Conservation (phyloP, 2,113 vertebrate genomes). For the Callipepla squamata region DNA sequence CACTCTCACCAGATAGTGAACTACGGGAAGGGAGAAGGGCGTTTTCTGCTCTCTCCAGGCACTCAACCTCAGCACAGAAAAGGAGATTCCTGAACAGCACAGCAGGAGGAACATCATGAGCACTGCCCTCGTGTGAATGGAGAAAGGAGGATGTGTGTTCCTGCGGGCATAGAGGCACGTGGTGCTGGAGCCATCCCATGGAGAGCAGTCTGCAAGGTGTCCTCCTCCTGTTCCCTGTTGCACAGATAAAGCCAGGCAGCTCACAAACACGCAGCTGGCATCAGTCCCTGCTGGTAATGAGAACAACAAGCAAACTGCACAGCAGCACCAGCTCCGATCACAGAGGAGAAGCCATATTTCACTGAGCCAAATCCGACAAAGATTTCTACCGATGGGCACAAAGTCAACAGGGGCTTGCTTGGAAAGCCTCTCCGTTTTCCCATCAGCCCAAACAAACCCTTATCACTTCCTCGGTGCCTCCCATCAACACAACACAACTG, state of each 20-base stretch:
- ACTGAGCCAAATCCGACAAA: neutral
- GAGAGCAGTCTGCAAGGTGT: neutral
- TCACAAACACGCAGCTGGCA: neutral
- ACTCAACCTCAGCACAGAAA: neutral
- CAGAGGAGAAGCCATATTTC: neutral
- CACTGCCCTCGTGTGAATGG: neutral
- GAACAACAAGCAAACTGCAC: neutral
- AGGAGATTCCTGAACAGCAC: neutral
- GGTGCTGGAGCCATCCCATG: neutral
- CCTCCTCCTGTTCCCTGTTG: neutral
- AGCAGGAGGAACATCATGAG: neutral
- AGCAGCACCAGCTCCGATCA: neutral
- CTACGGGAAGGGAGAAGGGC: neutral
- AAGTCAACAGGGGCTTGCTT: neutral
- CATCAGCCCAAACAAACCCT: neutral
- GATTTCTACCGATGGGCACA: neutral
- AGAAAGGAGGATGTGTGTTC: rapidly evolving
- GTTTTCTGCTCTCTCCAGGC: neutral
- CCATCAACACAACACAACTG: neutral
- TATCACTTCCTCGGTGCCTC: neutral
- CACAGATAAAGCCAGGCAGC: neutral
- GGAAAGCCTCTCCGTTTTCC: neutral
- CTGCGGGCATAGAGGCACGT: neutral
- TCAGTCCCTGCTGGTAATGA: neutral
- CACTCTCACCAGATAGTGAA: rapidly evolving